Evolutionary conservation across 1,140 invertebrate species (phyloP).

Genomic region (Pararge aegeria): DNA sequence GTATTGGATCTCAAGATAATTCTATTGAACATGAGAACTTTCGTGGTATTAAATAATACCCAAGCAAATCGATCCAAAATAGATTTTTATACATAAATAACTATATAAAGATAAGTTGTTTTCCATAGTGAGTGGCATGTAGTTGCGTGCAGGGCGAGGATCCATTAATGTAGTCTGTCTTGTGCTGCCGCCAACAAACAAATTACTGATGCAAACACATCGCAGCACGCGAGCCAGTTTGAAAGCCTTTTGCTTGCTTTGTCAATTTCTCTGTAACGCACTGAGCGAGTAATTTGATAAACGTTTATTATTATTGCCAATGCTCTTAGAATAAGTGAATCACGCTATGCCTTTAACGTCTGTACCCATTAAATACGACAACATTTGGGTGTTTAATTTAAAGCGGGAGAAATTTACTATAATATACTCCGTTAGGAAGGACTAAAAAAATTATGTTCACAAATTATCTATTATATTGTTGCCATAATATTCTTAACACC

Average conservation of each 20-base stretch:
- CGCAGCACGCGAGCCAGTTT: constrained; percentile 66
- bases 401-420: not conserved
- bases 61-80: not conserved
- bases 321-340: constrained; percentile 57
- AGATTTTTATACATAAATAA: constrained; percentile 8
- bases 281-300: constrained; percentile 68
- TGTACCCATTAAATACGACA: not conserved
- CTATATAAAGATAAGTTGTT: constrained; percentile 25
- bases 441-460: no score
- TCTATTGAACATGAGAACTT: no score
- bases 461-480: no score
- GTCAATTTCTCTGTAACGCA: constrained; percentile 64
- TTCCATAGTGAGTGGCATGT: constrained; percentile 15
- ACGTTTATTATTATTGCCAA: constrained; percentile 68
- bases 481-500: no score
- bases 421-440: not conserved
- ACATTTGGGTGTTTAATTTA: not conserved
- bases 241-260: constrained; percentile 75
- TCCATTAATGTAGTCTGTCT: constrained; percentile 72
- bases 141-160: constrained; percentile 58
- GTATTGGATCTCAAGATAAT: no score
- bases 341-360: constrained; percentile 31
- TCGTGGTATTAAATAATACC: no score
- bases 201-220: constrained; percentile 77
- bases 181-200: constrained; percentile 72